Evolutionary conservation across 2,888 invertebrate genomes (phyloP), one percentile per base, ranked within the genome.

Genomic region (Dicranocentrus wangi): DNA sequence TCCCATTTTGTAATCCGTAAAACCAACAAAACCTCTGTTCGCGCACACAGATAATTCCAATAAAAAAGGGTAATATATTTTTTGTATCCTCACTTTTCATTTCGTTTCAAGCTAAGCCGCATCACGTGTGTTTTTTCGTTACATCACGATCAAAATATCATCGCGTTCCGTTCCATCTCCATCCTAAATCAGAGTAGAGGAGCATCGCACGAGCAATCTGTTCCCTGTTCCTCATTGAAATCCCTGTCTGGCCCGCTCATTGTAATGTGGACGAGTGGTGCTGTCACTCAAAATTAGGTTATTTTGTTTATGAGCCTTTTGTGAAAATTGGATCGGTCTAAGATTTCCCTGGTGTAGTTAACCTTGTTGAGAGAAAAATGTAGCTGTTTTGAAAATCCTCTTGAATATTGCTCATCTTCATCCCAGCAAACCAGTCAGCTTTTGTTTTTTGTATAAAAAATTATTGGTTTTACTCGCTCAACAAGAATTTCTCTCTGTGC

Each of bases 241-340:
- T n/a, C n/a, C n/a, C n/a, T n/a, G n/a, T n/a, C 5, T 13, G 39
- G 39, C 51, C 51, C 7, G 17, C 10, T 51, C 39, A 17, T 51
- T 73, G n/a, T n/a, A n/a, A n/a, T n/a, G n/a, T n/a, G n/a, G n/a
- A n/a, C n/a, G n/a, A n/a, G n/a, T n/a, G 65, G 39, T 65, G 39
- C 75, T 75, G 66, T 68, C 75, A 66, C 53, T 68, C 75, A 66
- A 47, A 75, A 75, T 66, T 75, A 58, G 75, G 75, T 66, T 75
- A 75, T 75, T 53, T 73, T 75, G 66, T 75, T 75, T 75, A 75
- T 75, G 66, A 58, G 66, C 58, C 75, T 75, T 51, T 75, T 66
- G 65, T 60, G 66, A 68, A 75, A n/a, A 75, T 75, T 75, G 60
- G 75, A 75, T 75, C 75, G 66, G 43, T 47, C 75, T 60, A 32